A percentile compares a stretch with the other conserved stretches of the same genome.
Conservation (phyloP, 2,113 vertebrate genomes). For the Mormyrus iriodes region DNA sequence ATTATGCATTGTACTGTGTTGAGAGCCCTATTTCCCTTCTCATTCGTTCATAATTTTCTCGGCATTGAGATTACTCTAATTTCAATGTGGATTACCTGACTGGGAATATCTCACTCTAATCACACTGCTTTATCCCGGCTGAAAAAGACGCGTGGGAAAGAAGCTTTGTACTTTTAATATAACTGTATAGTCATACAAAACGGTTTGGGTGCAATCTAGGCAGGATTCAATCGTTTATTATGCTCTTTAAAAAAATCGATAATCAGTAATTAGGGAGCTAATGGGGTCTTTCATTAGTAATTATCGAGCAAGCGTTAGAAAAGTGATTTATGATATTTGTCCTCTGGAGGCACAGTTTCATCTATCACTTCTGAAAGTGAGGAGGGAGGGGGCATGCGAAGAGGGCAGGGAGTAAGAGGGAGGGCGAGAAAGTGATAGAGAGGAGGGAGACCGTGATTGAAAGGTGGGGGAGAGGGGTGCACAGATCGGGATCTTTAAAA, state of each 20-base stretch:
- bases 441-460: constrained; percentile 61
- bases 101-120: background rate
- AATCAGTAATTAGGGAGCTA: background rate
- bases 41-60: background rate
- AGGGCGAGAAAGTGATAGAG: constrained; percentile 29
- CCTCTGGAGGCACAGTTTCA: constrained; percentile 30
- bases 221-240: background rate
- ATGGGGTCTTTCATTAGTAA: background rate
- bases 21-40: background rate
- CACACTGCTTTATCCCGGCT: background rate
- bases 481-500: constrained; percentile 47
- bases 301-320: background rate
- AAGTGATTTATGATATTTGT: constrained; percentile 44
- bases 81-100: background rate
- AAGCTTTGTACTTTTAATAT: background rate
- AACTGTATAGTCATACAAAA: background rate
- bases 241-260: background rate
- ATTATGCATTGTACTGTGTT: background rate
- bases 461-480: constrained; percentile 43
- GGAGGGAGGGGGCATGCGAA: constrained; percentile 42
- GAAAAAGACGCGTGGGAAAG: background rate
- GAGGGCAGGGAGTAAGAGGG: constrained; percentile 32
- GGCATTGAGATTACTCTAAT: background rate
- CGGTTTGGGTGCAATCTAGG: background rate
- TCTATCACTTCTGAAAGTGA: constrained; percentile 24